Evolutionary conservation across 2,888 invertebrate species (phyloP).

Genomic region (Enoplolaimus lenunculus): DNA sequence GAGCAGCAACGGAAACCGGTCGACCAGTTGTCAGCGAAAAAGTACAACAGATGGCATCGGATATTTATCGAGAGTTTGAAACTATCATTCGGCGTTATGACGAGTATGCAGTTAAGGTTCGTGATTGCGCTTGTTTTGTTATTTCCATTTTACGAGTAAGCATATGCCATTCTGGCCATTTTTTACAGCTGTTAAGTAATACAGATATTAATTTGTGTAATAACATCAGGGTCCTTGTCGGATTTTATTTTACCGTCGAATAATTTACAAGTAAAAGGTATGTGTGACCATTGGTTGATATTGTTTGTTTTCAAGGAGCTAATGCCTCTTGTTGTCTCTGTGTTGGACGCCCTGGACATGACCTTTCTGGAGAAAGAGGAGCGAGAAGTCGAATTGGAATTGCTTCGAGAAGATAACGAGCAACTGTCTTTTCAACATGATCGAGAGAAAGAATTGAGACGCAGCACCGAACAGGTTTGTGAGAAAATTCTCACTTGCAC

Average conservation of each 20-base stretch:
- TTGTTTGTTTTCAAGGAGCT: background rate
- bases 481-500: too few relatives aligned
- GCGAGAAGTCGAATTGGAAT: background rate
- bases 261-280: too few relatives aligned
- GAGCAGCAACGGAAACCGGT: background rate
- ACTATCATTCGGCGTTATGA: background rate
- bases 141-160: too few relatives aligned
- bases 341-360: background rate
- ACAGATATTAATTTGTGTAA: too few relatives aligned
- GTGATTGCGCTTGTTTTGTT: too few relatives aligned
- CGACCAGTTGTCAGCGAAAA: background rate
- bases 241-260: too few relatives aligned
- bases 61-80: background rate
- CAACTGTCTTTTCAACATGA: background rate
- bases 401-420: background rate
- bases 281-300: too few relatives aligned
- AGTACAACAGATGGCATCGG: background rate
- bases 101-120: background rate
- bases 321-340: background rate
- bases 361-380: background rate
- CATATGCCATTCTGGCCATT: too few relatives aligned
- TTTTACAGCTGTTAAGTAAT: too few relatives aligned
- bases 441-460: background rate
- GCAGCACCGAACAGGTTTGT: background rate
- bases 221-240: too few relatives aligned